Conservation (phyloP, 2,797 vertebrate genomes). For the Anas capensis region DNA sequence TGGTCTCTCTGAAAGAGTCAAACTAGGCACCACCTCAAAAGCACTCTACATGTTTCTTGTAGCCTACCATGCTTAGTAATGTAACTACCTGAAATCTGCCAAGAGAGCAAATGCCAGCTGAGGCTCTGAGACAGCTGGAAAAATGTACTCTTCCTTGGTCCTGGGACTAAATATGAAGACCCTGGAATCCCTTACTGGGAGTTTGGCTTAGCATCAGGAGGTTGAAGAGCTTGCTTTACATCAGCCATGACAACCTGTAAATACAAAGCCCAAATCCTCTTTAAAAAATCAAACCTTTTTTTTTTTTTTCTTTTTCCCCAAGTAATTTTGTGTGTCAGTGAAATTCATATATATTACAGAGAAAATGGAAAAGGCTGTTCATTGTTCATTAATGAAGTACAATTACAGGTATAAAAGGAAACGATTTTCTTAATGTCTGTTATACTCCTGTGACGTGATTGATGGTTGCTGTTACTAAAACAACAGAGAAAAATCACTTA, state of each 20-base stretch:
- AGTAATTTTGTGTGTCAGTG: background rate
- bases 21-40: background rate
- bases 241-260: background rate
- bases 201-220: background rate
- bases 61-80: too few relatives aligned
- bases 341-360: background rate
- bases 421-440: background rate
- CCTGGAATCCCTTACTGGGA: background rate
- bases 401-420: conserved; percentile 35
- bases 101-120: background rate
- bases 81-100: background rate
- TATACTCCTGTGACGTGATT: background rate
- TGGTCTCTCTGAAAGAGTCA: background rate
- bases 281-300: background rate
- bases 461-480: conserved; percentile 34
- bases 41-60: too few relatives aligned
- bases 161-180: background rate
- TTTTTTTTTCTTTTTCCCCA: background rate
- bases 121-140: background rate
- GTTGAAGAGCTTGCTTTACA: background rate
- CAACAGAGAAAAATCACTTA: conserved; percentile 23
- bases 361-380: background rate
- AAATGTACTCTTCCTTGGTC: background rate
- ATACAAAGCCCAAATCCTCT: background rate
- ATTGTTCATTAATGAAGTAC: conserved; percentile 5